Evolutionary conservation across 2,888 invertebrate genomes (phyloP).

Genomic region (Eumerus sabulonum): DNA sequence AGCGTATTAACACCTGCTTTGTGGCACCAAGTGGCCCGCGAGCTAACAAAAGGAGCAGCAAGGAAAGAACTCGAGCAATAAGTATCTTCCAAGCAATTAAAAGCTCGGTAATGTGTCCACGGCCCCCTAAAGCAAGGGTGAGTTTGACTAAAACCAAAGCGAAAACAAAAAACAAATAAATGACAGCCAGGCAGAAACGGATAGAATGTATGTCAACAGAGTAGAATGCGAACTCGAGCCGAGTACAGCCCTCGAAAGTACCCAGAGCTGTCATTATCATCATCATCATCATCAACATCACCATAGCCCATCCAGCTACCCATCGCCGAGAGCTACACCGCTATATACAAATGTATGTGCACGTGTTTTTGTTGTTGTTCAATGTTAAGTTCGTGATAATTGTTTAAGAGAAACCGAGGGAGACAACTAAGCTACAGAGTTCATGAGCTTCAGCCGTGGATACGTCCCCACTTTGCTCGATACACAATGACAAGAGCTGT

Average conservation of each 20-base stretch:
- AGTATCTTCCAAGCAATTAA: conserved; percentile 50
- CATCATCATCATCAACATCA: conserved; percentile 31
- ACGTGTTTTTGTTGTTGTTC: conserved; percentile 22
- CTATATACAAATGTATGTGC: no score
- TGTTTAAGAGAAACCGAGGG: conserved; percentile 58
- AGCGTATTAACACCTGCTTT: conserved; percentile 34
- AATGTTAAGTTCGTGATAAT: conserved; percentile 68
- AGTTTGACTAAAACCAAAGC: conserved; percentile 23
- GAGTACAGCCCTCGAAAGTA: conserved; percentile 39
- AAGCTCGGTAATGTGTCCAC: conserved; percentile 39
- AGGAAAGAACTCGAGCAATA: not conserved
- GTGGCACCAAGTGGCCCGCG: conserved; percentile 9
- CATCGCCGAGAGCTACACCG: no score
- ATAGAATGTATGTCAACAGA: conserved; percentile 57
- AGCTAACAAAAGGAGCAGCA: conserved; percentile 11
- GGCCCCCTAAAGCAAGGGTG: conserved; percentile 4
- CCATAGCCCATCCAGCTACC: conserved; percentile 22
- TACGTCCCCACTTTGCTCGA: conserved; percentile 13
- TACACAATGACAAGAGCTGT: conserved; percentile 27
- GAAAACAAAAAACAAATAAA: no score
- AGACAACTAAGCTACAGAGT: conserved; percentile 15
- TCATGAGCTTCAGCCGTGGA: conserved; percentile 6
- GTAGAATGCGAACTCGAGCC: conserved; percentile 34
- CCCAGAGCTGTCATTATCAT: conserved; percentile 34
- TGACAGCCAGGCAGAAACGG: not conserved